Conservation (phyloP, 2,113 vertebrate genomes). For the Ailurus styani region DNA sequence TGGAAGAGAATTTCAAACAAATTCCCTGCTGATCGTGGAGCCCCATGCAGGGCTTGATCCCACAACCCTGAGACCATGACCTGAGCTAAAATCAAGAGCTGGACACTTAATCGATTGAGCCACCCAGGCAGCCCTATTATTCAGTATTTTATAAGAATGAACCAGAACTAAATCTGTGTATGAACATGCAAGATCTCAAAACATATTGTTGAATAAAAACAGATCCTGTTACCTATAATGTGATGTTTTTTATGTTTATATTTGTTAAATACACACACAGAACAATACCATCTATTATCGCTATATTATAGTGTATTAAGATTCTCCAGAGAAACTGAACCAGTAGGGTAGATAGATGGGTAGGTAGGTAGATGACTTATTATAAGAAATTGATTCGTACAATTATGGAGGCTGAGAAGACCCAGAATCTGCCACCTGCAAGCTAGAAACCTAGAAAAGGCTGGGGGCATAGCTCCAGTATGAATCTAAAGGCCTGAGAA, state of each 20-base stretch:
- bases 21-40: neutral
- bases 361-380: neutral
- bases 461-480: neutral
- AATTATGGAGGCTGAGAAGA: neutral
- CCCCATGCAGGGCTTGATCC: neutral
- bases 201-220: neutral
- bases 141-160: neutral
- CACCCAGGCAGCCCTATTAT: neutral
- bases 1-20: neutral
- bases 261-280: neutral
- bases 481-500: neutral
- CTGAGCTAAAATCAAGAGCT: neutral
- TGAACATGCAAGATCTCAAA: neutral
- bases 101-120: neutral
- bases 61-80: neutral
- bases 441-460: neutral
- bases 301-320: neutral
- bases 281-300: neutral
- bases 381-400: neutral
- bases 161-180: neutral
- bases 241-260: neutral
- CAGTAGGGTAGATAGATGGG: neutral
- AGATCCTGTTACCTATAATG: neutral
- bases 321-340: neutral
- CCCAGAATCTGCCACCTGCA: neutral